Base-by-base conservation (phyloP, 1,140 invertebrate species). In the Palaemon carinicauda region DNA sequence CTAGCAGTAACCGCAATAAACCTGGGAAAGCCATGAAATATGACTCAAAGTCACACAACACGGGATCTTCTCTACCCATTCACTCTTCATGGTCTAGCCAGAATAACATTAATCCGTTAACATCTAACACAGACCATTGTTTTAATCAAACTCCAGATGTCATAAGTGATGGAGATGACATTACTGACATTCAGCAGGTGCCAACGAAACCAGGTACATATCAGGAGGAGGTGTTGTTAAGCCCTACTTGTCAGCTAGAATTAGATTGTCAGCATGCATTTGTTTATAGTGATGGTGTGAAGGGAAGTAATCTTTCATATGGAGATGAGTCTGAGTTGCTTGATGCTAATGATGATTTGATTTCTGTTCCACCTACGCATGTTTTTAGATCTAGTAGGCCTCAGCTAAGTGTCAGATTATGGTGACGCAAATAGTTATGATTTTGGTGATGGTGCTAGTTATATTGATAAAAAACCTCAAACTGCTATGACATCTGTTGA, bases 191-290 rank as follows among this genome's bases (percentile, higher is more conserved):
- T 50, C 84, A 74, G 65, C 84, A 80, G 77, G 78, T 86, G 65
- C 84, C 84, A 50, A 80, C 84, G 19, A 80, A 51, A 54, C 84
- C 84, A 86, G 84, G 84, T 86, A 86, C 33, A 69, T 29, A 21
- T 29, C n/a, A n/a, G 19, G 65, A 15, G 24, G 69, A 53, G 12
- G 17, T 19, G 7, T 9, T 12, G 12, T 0, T 41, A 41, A 9
- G 41, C 5, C 41, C 41, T 41, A 21, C 33, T 17, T 54, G 69
- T 56, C 24, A 19, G 27, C n/a, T 51, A 24, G 78, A 51, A 27
- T 27, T 60, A 31, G 78, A 60, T 10, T n/a, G 31, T n/a, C 29
- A 17, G 78, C 78, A 80, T 80, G 78, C 27, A 0, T n/a, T 53
- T 21, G 10, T 1, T 41, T 41, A 12, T 41, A 41, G 41, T 41